phyloP scores from a whole-genome alignment of 2,888 invertebrate species.

The Dynastes maya region DNA sequence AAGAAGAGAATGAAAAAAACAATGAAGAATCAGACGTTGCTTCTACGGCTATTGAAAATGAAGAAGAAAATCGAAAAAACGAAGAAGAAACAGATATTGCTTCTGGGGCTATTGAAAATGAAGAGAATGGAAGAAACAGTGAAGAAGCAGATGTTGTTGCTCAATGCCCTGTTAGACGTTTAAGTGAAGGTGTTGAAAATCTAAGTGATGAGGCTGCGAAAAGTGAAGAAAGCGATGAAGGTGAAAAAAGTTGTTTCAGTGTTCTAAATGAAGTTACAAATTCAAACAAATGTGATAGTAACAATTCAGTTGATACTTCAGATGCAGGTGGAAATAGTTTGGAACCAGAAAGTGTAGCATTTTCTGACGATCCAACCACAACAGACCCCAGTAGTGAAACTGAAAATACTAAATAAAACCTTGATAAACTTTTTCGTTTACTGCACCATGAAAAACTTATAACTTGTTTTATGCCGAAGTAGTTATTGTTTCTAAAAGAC shows the following conservation, averaged over 20 bases:
- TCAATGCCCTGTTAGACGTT: neutral
- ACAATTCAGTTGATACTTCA: neutral
- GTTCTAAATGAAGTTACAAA: neutral
- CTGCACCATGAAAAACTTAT: neutral
- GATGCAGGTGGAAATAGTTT: neutral
- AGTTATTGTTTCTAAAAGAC: neutral
- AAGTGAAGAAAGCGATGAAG: neutral
- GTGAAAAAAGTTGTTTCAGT: neutral
- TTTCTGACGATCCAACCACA: neutral
- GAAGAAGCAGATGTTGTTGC: neutral
- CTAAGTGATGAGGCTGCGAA: neutral
- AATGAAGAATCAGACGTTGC: too few species aligned
- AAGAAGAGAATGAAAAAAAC: neutral
- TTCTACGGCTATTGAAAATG: too few species aligned
- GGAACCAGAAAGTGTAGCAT: neutral
- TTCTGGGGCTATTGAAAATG: too few species aligned
- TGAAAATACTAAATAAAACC: constrained; percentile 10
- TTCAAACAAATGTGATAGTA: constrained; percentile 12
- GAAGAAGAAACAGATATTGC: too few species aligned
- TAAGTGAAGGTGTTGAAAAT: neutral
- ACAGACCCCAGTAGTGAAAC: neutral
- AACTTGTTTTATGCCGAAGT: constrained; percentile 5
- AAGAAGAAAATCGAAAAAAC: too few species aligned
- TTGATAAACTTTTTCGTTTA: neutral
- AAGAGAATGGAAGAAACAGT: neutral